phyloP scores from a whole-genome alignment of 1,140 invertebrate species.

The Odontomachus brunneus region DNA sequence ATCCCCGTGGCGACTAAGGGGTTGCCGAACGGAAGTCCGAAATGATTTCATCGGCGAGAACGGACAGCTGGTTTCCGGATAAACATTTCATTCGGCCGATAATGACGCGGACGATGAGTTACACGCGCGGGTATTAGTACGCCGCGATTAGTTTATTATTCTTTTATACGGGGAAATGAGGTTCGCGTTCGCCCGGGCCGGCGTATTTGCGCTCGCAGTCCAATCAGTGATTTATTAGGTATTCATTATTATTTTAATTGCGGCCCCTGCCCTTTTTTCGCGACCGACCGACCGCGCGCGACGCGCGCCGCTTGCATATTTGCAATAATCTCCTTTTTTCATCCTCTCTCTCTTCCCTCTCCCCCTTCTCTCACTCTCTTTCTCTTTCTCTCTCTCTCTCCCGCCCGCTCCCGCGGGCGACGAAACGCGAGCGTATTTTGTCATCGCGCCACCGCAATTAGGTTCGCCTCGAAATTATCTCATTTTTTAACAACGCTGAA shows the following conservation, averaged over 20 bases:
- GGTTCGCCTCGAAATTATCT: slow-evolving; percentile 68
- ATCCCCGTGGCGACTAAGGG: background rate
- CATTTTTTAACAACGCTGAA: slow-evolving; percentile 65
- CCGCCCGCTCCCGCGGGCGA: background rate
- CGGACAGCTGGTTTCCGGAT: slow-evolving; percentile 62
- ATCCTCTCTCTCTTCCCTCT: too few species aligned
- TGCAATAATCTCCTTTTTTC: slow-evolving; percentile 59
- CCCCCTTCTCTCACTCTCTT: background rate
- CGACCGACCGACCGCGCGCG: slow-evolving; percentile 52
- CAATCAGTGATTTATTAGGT: slow-evolving; percentile 81
- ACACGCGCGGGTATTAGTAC: slow-evolving; percentile 66
- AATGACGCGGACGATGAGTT: slow-evolving; percentile 68
- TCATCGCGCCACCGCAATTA: slow-evolving; percentile 59
- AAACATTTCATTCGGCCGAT: slow-evolving; percentile 73
- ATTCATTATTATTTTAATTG: slow-evolving; percentile 83
- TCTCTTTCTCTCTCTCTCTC: too few species aligned
- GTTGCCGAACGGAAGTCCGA: slow-evolving; percentile 15
- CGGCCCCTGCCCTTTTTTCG: slow-evolving; percentile 64
- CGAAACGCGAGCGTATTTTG: slow-evolving; percentile 51
- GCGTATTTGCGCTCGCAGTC: slow-evolving; percentile 73
- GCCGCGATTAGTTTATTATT: slow-evolving; percentile 79
- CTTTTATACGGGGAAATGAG: slow-evolving; percentile 81
- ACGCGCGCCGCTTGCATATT: slow-evolving; percentile 69
- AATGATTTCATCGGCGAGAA: slow-evolving; percentile 50
- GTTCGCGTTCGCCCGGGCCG: slow-evolving; percentile 68